phyloP scores from a whole-genome alignment of 2,888 invertebrate species.

The Anthophora plumipes region DNA sequence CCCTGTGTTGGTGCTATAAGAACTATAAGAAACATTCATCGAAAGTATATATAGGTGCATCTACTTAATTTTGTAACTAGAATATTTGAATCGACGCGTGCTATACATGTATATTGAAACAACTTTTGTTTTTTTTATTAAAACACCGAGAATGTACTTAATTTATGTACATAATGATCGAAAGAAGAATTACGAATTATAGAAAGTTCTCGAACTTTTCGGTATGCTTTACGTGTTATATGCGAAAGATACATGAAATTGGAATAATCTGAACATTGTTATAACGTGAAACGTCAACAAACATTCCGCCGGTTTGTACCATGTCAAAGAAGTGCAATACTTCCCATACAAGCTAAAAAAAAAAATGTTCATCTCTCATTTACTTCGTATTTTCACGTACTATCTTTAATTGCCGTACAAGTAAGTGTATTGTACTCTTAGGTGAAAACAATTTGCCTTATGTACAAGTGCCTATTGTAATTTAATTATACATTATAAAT shows the following conservation, averaged over 20 bases:
- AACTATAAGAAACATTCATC: slow-evolving; percentile 18
- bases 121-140: slow-evolving; percentile 43
- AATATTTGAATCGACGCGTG: slow-evolving; percentile 6
- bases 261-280: background rate
- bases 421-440: slow-evolving; percentile 56
- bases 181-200: background rate
- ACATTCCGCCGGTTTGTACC: slow-evolving; percentile 8
- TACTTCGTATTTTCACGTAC: background rate
- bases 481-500: slow-evolving; percentile 58
- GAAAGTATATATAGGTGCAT: slow-evolving; percentile 7
- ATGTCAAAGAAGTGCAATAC: slow-evolving; percentile 1
- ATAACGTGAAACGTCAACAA: background rate
- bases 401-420: slow-evolving; percentile 34
- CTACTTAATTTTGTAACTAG: slow-evolving; percentile 31
- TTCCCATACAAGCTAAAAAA: background rate
- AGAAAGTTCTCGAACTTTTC: background rate
- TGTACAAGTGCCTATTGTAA: slow-evolving; percentile 74
- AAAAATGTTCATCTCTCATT: slow-evolving; percentile 15
- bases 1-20: slow-evolving; percentile 32
- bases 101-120: slow-evolving; percentile 3
- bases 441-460: slow-evolving; percentile 60
- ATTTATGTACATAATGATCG: slow-evolving; percentile 42
- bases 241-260: background rate
- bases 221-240: background rate
- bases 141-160: slow-evolving; percentile 29